These are phyloP conservation scores for Mystacornis crossleyi DNA, from an alignment of 2,113 vertebrate species.

Conservation along the genomic window DNA sequence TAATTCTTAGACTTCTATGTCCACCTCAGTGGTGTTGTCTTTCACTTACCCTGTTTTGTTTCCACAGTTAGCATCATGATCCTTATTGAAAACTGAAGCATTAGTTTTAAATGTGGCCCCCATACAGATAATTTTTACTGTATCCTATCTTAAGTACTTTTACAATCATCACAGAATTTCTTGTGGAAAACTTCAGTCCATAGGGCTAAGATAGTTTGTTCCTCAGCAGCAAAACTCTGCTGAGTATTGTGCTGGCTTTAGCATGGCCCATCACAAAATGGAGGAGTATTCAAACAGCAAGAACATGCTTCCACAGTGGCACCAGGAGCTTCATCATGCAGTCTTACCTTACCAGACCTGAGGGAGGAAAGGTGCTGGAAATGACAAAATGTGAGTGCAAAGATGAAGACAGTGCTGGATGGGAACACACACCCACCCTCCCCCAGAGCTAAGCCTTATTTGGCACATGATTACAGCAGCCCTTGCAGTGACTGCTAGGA, in stretches of 20 bases:
- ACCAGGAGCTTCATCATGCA: neutral
- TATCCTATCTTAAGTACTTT: neutral
- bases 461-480: neutral
- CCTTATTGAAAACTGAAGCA: neutral
- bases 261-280: neutral
- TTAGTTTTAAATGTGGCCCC: neutral
- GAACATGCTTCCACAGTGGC: neutral
- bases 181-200: neutral
- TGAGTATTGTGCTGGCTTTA: neutral
- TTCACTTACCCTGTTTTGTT: neutral
- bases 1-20: neutral
- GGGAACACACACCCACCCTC: neutral
- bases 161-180: neutral
- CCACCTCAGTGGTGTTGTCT: neutral
- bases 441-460: neutral
- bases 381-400: fast-evolving
- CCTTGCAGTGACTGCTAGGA: neutral
- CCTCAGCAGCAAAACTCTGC: neutral
- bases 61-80: neutral
- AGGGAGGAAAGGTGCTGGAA: neutral
- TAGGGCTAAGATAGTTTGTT: neutral
- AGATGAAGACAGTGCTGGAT: neutral
- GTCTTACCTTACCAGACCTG: too few species aligned
- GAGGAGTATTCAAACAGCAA: neutral
- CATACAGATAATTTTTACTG: neutral